Base-by-base conservation (phyloP, 1,140 invertebrate species). In the Anagrus nilaparvatae region DNA sequence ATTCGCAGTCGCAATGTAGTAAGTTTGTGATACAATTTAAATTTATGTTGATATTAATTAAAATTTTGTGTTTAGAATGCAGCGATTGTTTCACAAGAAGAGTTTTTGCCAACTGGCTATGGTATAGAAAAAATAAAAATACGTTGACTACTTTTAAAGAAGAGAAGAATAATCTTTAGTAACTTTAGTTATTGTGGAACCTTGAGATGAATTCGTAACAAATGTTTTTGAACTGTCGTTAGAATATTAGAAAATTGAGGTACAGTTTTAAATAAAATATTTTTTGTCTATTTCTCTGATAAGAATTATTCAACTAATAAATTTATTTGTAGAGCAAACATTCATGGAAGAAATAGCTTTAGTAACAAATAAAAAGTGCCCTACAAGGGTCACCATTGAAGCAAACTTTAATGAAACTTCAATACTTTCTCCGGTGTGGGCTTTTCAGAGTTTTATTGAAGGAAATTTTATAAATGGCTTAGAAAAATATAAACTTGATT, bases 401-500 rank as follows among this genome's bases (percentile, higher is more conserved):
- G 73, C 74, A 1, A 63, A 54, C 18, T 52, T 67, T 14, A 68
- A 71, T 46, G 59, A 65, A 30, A 69, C 75, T 25, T 74, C 75
- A 1, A 43, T 77, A 3, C 67, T 77, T 0, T 75, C 75, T 3
- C 73, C 72, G 0, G 65, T 63, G 2, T 78, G 75, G 76, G 54
- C 77, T 3, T 55, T 71, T 5, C 74, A 78, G 32, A 73, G 73
- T 51, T 60, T 78, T 23, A 72, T 77, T 21, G 69, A 75, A 47
- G 72, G 68, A n/a, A 65, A 61, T 25, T 48, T 70, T 4, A 40
- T 21, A 36, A 36, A 23, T 40, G 16, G 24, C 24, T 40, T 40
- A 5, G 7, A 28, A 38, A 25, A 12, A 37, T 30, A 43, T 30
- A 20, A 2, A 28, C 27, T 31, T 40, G 17, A 44, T n/a, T 23